Evolutionary conservation across 2,888 invertebrate species (phyloP), one percentile per base, ranked within the genome.

Genomic region (Drosophila paramelanica): DNA sequence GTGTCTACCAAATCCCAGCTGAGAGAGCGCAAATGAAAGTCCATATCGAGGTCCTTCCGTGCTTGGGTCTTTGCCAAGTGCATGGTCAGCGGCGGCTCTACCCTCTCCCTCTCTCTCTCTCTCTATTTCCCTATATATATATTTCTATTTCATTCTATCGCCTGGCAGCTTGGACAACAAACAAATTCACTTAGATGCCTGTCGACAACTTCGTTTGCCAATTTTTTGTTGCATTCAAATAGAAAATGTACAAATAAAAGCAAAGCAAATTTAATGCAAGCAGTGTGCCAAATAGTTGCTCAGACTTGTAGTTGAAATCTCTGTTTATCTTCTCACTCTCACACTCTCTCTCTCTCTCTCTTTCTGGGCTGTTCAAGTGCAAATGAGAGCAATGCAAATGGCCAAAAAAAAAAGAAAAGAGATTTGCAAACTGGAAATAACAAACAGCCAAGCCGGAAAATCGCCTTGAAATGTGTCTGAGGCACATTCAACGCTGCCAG

Each of bases 391-490:
- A 50, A 80, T 74, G 62, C 55, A 74, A 81, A 64, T 70, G 65
- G 62, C 52, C 56, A 51, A 65, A 41, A 41, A n/a, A 57, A 60
- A 57, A 62, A 76, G 58, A 23, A 4, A 23, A 23, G 20, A 59
- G 55, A 66, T 77, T 62, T 59, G 55, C 47, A 67, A 73, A 60
- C 36, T 49, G 66, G 49, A 61, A 70, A 83, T 69, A 83, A 70
- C 67, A 75, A 81, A 70, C 62, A 83, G 46, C 5, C 59, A 69
- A 66, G 62, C 68, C 67, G 76, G 82, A 88, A 79, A 88, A 73
- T 79, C 80, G 77, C 76, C 87, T 77, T 83, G 79, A 88, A 86
- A 85, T 86, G 78, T 85, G 84, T 83, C 84, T 87, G 70, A 69
- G 70, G 66, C 81, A 80, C 73, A 86, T 70, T 73, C 66, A 43